Evolutionary conservation across 2,888 invertebrate genomes (phyloP).

Genomic region (Mythimna pallens): DNA sequence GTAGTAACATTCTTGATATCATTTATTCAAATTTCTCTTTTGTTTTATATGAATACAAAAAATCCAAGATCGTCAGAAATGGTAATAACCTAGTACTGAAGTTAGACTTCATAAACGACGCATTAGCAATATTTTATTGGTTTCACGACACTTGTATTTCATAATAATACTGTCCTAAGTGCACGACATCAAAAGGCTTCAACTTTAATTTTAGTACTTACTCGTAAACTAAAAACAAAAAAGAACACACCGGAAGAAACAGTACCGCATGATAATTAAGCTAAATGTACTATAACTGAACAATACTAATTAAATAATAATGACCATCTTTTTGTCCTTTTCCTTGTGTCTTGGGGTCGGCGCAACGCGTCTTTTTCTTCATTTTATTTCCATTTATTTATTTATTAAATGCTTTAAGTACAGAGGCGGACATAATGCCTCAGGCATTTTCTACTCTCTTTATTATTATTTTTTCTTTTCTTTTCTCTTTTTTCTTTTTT

Average conservation of each 20-base stretch:
- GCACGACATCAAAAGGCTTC: conserved; percentile 14
- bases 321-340: background rate
- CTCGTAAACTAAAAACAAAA: background rate
- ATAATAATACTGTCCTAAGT: background rate
- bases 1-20: conserved; percentile 5
- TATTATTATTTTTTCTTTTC: too few species aligned
- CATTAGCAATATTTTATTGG: conserved; percentile 17
- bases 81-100: background rate
- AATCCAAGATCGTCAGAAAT: conserved; percentile 16
- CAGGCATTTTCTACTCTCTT: too few species aligned
- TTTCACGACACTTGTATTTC: conserved; percentile 3
- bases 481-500: too few species aligned
- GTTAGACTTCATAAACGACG: conserved; percentile 7
- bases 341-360: too few species aligned
- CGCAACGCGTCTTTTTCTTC: too few species aligned
- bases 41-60: background rate
- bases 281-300: background rate
- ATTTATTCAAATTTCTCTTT: background rate
- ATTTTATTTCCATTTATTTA: too few species aligned
- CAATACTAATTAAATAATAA: background rate
- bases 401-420: too few species aligned
- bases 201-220: conserved; percentile 13
- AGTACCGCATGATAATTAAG: background rate
- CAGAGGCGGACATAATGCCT: too few species aligned
- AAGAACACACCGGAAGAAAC: background rate